Conservation (phyloP, 2,113 vertebrate genomes). For the Corythoichthys haematopterus region DNA sequence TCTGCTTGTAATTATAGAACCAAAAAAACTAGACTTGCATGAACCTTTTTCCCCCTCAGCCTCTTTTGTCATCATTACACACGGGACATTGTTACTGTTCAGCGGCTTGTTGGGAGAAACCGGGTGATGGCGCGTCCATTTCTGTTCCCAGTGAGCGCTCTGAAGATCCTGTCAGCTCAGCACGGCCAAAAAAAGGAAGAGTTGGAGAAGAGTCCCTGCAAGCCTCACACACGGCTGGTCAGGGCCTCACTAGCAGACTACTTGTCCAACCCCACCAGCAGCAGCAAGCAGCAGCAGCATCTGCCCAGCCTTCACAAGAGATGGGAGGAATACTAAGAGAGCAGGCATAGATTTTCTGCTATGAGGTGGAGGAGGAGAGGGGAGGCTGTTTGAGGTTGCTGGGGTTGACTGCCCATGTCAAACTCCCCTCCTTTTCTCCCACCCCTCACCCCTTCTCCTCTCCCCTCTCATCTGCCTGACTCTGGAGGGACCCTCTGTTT, state of each 20-base stretch:
- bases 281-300: conserved; percentile 1
- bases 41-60: background rate
- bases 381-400: conserved; percentile 45
- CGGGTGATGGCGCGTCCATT: conserved; percentile 41
- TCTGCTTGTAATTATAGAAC: background rate
- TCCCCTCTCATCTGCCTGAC: conserved; percentile 58
- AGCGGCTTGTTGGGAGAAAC: background rate
- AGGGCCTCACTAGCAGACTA: conserved; percentile 61
- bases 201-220: conserved; percentile 43
- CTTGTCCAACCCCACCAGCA: conserved; percentile 62
- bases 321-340: conserved; percentile 76
- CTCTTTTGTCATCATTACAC: background rate
- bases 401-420: conserved; percentile 70
- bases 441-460: conserved; percentile 42
- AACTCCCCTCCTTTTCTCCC: conserved; percentile 66
- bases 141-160: conserved; percentile 53
- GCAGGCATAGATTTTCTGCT: conserved; percentile 71
- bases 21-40: background rate
- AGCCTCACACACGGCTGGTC: conserved; percentile 64
- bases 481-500: conserved; percentile 74
- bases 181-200: conserved; percentile 52
- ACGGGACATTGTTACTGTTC: background rate
- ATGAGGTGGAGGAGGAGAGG: conserved; percentile 35
- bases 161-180: conserved; percentile 65
- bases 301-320: conserved; percentile 62